Percentiles rank a stretch among this genome's conserved stretches.
phyloP scores from a whole-genome alignment of 2,113 vertebrate species.

The Osmerus eperlanus region DNA sequence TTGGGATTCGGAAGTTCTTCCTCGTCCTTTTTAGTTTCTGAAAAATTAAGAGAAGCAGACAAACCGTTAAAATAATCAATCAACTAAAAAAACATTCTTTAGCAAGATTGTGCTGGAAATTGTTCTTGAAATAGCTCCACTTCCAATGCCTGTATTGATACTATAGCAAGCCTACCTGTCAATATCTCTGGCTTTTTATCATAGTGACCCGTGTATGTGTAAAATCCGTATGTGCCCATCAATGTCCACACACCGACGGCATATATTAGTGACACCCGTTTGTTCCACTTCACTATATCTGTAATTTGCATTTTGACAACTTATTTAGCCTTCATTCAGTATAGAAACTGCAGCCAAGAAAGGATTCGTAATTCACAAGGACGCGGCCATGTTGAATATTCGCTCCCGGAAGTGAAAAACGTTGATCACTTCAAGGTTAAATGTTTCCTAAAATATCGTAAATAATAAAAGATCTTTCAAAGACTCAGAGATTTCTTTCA shows the following conservation, averaged over 20 bases:
- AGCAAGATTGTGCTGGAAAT: too few species aligned
- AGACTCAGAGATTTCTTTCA: too few species aligned
- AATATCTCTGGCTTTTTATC: slow-evolving; percentile 26
- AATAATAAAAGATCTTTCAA: background rate
- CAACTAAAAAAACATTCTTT: too few species aligned
- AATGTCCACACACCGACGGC: slow-evolving; percentile 62
- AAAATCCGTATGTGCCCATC: slow-evolving; percentile 48
- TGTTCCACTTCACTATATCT: slow-evolving; percentile 49
- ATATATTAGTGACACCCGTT: slow-evolving; percentile 45
- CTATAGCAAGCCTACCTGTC: too few species aligned
- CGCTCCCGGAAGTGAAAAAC: background rate
- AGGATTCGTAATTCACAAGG: background rate
- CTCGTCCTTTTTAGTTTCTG: slow-evolving; percentile 14
- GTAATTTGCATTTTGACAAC: slow-evolving; percentile 4
- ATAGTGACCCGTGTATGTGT: slow-evolving; percentile 28
- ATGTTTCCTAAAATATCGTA: background rate
- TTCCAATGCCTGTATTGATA: background rate
- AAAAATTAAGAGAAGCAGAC: slow-evolving; percentile 8
- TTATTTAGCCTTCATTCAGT: background rate
- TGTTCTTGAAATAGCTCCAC: background rate
- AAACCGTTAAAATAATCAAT: background rate
- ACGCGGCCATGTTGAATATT: slow-evolving; percentile 27
- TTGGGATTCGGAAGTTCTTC: slow-evolving; percentile 22
- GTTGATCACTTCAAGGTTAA: background rate
- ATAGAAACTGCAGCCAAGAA: background rate